Evolutionary conservation across 2,797 vertebrate genomes (phyloP).

Genomic region (Carapus acus): DNA sequence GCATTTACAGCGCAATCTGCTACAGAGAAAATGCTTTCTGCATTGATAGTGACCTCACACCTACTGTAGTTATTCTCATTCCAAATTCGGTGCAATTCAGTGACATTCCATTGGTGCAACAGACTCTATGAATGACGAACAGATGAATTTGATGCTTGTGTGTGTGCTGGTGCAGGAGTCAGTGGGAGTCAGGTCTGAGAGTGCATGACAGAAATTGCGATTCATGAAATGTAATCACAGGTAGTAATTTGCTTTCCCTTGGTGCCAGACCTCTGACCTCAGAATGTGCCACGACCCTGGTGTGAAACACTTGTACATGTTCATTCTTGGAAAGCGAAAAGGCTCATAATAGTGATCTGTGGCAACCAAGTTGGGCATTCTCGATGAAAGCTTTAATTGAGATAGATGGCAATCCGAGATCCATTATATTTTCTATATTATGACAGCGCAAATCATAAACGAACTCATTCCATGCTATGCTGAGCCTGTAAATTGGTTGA

Average conservation of each 20-base stretch:
- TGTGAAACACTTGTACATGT: slow-evolving; percentile 29
- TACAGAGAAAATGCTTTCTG: slow-evolving; percentile 20
- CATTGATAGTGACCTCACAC: slow-evolving; percentile 35
- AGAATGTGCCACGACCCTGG: slow-evolving; percentile 52
- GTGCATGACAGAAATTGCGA: slow-evolving; percentile 30
- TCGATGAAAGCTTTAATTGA: slow-evolving; percentile 62
- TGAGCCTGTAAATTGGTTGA: slow-evolving; percentile 30
- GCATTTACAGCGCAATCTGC: slow-evolving; percentile 19
- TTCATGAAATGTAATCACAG: slow-evolving; percentile 50
- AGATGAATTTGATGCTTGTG: slow-evolving; percentile 36
- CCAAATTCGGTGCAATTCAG: slow-evolving; percentile 16
- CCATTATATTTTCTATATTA: slow-evolving; percentile 55
- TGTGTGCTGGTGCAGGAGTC: slow-evolving; percentile 11
- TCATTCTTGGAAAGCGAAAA: slow-evolving; percentile 44
- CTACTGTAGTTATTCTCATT: slow-evolving; percentile 19
- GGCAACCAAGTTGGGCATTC: slow-evolving; percentile 52
- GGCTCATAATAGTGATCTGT: slow-evolving; percentile 46
- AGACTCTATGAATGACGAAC: slow-evolving; percentile 26
- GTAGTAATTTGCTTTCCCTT: slow-evolving; percentile 46
- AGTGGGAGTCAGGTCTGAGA: slow-evolving; percentile 36
- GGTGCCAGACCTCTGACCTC: slow-evolving; percentile 49
- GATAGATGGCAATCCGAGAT: slow-evolving; percentile 65
- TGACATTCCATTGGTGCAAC: slow-evolving; percentile 3
- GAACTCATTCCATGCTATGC: slow-evolving; percentile 43
- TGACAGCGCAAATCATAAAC: slow-evolving; percentile 50